Evolutionary conservation across 2,888 invertebrate species (phyloP).

Genomic region (Tetragonisca angustula): DNA sequence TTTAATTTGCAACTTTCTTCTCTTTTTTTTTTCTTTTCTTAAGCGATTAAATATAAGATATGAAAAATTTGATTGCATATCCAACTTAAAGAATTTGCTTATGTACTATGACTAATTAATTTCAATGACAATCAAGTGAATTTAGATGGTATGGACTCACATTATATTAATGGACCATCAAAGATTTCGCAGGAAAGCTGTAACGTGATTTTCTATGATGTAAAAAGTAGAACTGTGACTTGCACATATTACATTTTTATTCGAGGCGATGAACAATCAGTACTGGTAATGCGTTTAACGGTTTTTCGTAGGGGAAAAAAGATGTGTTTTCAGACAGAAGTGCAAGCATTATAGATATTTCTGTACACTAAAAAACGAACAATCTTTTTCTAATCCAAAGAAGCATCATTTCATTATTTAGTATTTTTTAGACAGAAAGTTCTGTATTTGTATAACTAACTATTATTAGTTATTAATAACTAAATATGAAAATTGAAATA

Average conservation of each 20-base stretch:
- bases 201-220: slow-evolving; percentile 34
- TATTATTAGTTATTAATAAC: too few relatives aligned
- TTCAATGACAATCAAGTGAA: neutral
- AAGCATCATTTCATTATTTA: neutral
- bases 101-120: slow-evolving; percentile 13
- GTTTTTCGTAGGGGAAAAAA: slow-evolving; percentile 6
- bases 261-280: slow-evolving; percentile 12
- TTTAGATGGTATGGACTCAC: neutral
- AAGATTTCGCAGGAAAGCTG: slow-evolving; percentile 13
- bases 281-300: slow-evolving; percentile 21
- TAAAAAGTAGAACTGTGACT: slow-evolving; percentile 55
- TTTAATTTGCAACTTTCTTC: neutral
- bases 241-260: slow-evolving; percentile 25
- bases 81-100: neutral
- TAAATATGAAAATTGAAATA: too few relatives aligned
- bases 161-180: slow-evolving; percentile 9
- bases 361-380: neutral
- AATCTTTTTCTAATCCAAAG: neutral
- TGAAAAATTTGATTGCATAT: neutral
- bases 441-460: too few relatives aligned
- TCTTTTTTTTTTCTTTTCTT: neutral
- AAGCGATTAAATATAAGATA: neutral
- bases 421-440: neutral
- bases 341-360: neutral
- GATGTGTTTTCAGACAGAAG: neutral